Evolutionary conservation across 2,113 vertebrate genomes (phyloP), one percentile per base, ranked within the genome.

Genomic region (Cisticola juncidis): DNA sequence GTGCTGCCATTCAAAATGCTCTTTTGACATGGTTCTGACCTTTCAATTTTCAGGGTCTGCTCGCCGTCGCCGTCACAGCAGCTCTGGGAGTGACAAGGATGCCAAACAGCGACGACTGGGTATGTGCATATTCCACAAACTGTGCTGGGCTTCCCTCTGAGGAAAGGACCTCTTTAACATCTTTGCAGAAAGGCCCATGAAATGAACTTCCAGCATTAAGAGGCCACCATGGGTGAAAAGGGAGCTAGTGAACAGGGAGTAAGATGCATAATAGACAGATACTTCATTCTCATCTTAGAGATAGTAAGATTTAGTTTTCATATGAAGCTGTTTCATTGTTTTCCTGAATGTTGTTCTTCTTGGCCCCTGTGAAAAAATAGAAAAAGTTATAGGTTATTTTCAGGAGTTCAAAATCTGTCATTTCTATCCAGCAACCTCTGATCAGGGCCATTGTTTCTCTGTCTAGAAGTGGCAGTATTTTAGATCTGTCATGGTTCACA

Each of bases 101-200:
- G 80, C 64, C 18, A 97, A 97, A 18, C 90, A 78, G 42, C 90
- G 29, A 7, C 83, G 71, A 9, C 60, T 97, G 1, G 93, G 97
- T 95, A 92, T 1, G 92, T 66, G 36, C 13, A 11, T 29, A 16
- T 57, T 73, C 42, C 56, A 70, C 29, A 36, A 45, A 42, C 35
- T 4, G 11, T 45, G n/a, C 28, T 82, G 36, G 56, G 22, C 17
- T 69, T 36, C 40, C 45, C 57, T 78, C 53, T 57, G 38, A 33
- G 74, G 54, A 77, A 61, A 50, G 23, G 11, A 68, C 9, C 23
- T 82, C 0, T 33, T 84, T 20, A n/a, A 79, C 2, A 2, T 36
- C 31, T 38, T 44, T 40, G 29, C 38, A 79, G 69, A 82, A 94
- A 54, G 1, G 4, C 29, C 33, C 33, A 53, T 22, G 13, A 74